Base-by-base conservation (phyloP, 1,140 invertebrate species). In the Zelostemma sp. region DNA sequence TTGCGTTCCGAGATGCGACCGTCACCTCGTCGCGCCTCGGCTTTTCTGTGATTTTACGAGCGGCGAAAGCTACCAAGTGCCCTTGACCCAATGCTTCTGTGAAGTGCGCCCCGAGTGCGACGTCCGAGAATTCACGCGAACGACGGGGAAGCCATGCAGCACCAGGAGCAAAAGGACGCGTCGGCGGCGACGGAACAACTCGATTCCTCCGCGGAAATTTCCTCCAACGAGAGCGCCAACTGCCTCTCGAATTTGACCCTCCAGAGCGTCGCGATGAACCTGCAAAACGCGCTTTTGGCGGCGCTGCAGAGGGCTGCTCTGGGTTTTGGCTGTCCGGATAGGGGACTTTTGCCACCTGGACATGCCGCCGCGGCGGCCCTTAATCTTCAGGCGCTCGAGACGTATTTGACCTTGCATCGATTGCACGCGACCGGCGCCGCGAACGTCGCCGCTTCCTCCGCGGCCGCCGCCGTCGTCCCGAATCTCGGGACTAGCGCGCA, bases 321-420 rank as follows among this genome's bases (percentile, higher is more conserved):
- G 45, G 91, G 92, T 1, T 83, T 93, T 19, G 79, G 91, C 88
- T 68, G 92, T 91, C 1, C 79, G 92, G 50, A 92, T 92, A 72
- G 91, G 92, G 74, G 91, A 0, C 80, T 94, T 4, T 78, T 94
- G 53, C 91, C 93, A 0, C 90, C 91, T 0, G 92, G 92, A 64
- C 93, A 92, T 0, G 91, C 92, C 0, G 91, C 92, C 1, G 92
- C 92, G 1, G 91, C 92, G 3, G 93, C 93, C 0, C 83, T 94
- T 2, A 93, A 93, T 81, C 85, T 94, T 3, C 93, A 94, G 83
- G 93, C 93, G 1, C 79, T 95, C 28, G 92, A 95, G 84, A 93
- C 92, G 18, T 94, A 94, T 83, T 86, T 94, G 76, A 92, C 93
- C 9, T 11, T 41, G 28, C 93, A 94, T 82, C 87, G 92, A 58